These are phyloP conservation scores for Falco columbarius DNA, from an alignment of 2,797 vertebrate species.

Conservation along the genomic window DNA sequence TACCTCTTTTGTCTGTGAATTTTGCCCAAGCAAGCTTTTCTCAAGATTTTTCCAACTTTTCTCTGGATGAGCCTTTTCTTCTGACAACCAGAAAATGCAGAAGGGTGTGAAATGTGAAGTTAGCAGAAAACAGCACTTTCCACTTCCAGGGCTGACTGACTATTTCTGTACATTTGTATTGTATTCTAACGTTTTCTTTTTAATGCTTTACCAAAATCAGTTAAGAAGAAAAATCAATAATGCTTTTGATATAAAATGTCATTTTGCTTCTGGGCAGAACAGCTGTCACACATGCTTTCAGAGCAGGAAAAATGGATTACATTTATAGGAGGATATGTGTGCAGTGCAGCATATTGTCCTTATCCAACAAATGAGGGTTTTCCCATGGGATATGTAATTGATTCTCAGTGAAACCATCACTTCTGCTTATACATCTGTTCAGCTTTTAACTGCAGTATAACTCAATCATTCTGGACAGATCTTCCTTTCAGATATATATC, in stretches of 20 bases:
- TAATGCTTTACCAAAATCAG: background rate
- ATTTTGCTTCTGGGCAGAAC: conserved; percentile 50
- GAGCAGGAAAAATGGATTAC: conserved; percentile 52
- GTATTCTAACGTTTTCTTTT: background rate
- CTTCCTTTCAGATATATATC: conserved; percentile 68
- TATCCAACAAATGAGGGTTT: conserved; percentile 82
- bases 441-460: conserved; percentile 68
- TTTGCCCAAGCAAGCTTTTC: background rate
- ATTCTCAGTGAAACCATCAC: conserved; percentile 71
- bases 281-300: conserved; percentile 53
- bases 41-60: background rate
- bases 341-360: conserved; percentile 74
- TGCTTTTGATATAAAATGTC: conserved; percentile 39
- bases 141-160: background rate
- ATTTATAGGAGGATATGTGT: conserved; percentile 24
- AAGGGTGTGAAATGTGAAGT: background rate
- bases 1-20: background rate
- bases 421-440: conserved; percentile 80
- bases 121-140: background rate
- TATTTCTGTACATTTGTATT: background rate
- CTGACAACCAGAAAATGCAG: background rate
- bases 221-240: conserved; percentile 28
- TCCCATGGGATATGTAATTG: conserved; percentile 75
- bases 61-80: background rate
- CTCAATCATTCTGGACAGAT: conserved; percentile 69